These are phyloP conservation scores for Panzeria rudis DNA, from an alignment of 2,888 invertebrate species.

Conservation along the genomic window DNA sequence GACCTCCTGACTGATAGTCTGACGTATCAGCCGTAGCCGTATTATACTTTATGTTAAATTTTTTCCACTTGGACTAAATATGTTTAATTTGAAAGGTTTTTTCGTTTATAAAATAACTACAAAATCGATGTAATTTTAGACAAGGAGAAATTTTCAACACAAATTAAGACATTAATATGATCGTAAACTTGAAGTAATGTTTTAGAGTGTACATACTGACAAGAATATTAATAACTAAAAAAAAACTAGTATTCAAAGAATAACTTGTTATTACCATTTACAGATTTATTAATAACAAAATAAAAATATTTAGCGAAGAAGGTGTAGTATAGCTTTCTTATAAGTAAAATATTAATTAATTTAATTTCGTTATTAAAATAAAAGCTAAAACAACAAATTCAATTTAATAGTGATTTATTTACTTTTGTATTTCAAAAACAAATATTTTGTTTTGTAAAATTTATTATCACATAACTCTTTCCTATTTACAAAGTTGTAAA, in stretches of 20 bases:
- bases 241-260: background rate
- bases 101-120: too few relatives aligned
- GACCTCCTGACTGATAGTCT: too few relatives aligned
- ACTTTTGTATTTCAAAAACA: background rate
- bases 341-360: background rate
- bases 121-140: too few relatives aligned
- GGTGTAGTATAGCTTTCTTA: slow-evolving; percentile 22
- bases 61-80: too few relatives aligned
- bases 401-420: background rate
- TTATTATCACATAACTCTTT: background rate
- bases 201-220: background rate
- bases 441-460: background rate
- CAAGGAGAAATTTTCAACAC: too few relatives aligned
- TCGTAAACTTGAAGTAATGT: too few relatives aligned
- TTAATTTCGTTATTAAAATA: background rate
- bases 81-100: too few relatives aligned
- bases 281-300: background rate
- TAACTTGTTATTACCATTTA: slow-evolving; percentile 7
- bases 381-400: background rate
- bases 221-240: background rate
- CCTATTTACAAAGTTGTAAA: background rate
- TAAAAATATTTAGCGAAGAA: slow-evolving; percentile 19
- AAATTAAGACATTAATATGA: too few relatives aligned
- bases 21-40: too few relatives aligned
- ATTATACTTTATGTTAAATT: too few relatives aligned